These are phyloP conservation scores for Colletes collaris DNA, from an alignment of 2,888 invertebrate species.

Conservation along the genomic window DNA sequence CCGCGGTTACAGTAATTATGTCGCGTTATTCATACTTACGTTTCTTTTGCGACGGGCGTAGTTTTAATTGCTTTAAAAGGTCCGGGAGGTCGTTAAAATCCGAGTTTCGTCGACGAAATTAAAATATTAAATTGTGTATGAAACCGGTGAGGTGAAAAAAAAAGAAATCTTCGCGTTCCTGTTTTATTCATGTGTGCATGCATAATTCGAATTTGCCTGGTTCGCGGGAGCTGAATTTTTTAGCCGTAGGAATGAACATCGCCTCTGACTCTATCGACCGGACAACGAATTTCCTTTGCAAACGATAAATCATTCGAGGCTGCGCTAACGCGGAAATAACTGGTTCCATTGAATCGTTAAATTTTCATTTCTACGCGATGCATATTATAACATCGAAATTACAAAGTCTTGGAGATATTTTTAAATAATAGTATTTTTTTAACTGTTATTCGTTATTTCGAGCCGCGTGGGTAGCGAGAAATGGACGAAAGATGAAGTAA, in stretches of 20 bases:
- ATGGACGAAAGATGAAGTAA: too few species aligned
- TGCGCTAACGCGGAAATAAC: background rate
- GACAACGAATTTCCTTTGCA: slow-evolving; percentile 16
- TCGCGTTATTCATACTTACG: background rate
- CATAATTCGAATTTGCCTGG: background rate
- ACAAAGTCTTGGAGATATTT: too few species aligned
- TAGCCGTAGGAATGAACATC: background rate
- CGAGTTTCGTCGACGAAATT: background rate
- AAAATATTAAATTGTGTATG: background rate
- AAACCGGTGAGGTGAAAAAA: background rate
- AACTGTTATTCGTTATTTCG: too few species aligned
- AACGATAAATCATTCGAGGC: background rate
- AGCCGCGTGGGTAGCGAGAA: background rate
- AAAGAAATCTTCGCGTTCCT: background rate
- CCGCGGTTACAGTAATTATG: background rate
- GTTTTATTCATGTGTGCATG: background rate
- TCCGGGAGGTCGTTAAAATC: background rate
- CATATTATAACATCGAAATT: background rate
- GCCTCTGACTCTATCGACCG: background rate
- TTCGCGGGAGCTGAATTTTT: background rate
- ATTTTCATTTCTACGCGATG: slow-evolving; percentile 14
- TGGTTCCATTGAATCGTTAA: slow-evolving; percentile 1
- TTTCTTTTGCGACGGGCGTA: background rate
- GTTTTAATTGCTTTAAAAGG: background rate
- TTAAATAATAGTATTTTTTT: too few species aligned